Evolutionary conservation across 2,888 invertebrate species (phyloP).

Genomic region (Eulithis testata): DNA sequence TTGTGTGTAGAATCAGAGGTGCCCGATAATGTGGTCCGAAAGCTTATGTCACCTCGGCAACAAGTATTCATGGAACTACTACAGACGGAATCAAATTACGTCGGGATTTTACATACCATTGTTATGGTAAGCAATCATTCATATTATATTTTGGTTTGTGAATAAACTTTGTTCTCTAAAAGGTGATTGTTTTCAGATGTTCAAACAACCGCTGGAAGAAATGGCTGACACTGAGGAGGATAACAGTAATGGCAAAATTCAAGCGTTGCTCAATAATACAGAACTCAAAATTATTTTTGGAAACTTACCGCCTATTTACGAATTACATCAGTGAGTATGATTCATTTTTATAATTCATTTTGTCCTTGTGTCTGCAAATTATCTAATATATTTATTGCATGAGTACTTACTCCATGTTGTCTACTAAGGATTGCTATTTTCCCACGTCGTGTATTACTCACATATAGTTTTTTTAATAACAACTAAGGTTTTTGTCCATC

Average conservation of each 20-base stretch:
- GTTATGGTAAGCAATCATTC: slow-evolving; percentile 87
- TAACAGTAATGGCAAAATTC: slow-evolving; percentile 85
- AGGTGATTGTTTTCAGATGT: slow-evolving; percentile 86
- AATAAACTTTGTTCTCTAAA: slow-evolving; percentile 13
- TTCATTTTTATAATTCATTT: slow-evolving; percentile 1
- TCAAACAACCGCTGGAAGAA: slow-evolving; percentile 96
- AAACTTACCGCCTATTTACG: slow-evolving; percentile 96
- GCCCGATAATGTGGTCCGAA: slow-evolving; percentile 86
- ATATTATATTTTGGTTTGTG: slow-evolving; percentile 14
- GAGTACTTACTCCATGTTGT: not conserved
- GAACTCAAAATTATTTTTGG: slow-evolving; percentile 98
- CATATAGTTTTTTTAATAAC: no score
- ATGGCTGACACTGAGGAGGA: slow-evolving; percentile 88
- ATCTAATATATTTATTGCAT: not conserved
- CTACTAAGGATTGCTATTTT: not conserved
- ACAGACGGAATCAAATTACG: slow-evolving; percentile 99
- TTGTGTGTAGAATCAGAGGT: slow-evolving; percentile 79
- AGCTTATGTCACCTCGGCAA: slow-evolving; percentile 90
- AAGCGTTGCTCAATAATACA: slow-evolving; percentile 92
- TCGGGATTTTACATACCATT: slow-evolving; percentile 96
- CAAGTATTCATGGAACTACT: slow-evolving; percentile 96
- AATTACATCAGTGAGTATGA: slow-evolving; percentile 91
- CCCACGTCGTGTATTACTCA: not conserved
- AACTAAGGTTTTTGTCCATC: no score
- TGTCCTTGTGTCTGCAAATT: slow-evolving; percentile 1